Conservation (phyloP, 2,797 vertebrate species). For the Amphiprion clarkii region DNA sequence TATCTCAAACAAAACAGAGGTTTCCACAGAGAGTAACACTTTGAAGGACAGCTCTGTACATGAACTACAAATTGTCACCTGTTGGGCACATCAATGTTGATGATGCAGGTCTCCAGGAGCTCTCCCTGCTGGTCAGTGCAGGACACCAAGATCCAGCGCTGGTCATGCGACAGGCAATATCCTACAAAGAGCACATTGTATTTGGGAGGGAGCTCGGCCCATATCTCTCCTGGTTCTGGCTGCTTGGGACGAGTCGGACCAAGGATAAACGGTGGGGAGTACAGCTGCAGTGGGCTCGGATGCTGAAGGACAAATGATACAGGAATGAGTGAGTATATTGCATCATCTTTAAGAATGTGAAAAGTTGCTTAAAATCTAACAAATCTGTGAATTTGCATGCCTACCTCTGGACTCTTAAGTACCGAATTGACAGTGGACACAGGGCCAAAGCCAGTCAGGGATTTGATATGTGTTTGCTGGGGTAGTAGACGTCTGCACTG, state of each 20-base stretch:
- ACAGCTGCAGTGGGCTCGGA: constrained; percentile 91
- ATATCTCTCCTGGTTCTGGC: constrained; percentile 93
- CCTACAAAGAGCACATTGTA: constrained; percentile 97
- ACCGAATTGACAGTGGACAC: constrained; percentile 91
- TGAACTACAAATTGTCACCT: constrained; percentile 82
- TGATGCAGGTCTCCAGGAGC: constrained; percentile 93
- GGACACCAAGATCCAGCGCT: constrained; percentile 97
- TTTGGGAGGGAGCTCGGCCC: constrained; percentile 91
- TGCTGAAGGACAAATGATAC: constrained; percentile 81
- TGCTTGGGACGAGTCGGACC: constrained; percentile 93
- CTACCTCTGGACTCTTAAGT: constrained; percentile 92
- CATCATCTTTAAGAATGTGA: too few species aligned
- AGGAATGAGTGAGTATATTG: neutral
- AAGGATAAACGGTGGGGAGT: constrained; percentile 94
- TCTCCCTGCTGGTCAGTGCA: constrained; percentile 98
- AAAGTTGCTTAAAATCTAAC: too few species aligned
- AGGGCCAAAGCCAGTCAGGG: constrained; percentile 96
- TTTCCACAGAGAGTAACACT: neutral
- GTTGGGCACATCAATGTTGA: constrained; percentile 97
- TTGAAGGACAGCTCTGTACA: neutral
- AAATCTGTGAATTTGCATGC: neutral
- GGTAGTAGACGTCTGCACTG: constrained; percentile 94
- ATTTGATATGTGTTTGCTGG: constrained; percentile 95
- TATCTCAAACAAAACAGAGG: neutral
- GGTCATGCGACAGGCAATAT: constrained; percentile 97